Conservation (phyloP, 2,113 vertebrate species). For the Aphyosemion australe region DNA sequence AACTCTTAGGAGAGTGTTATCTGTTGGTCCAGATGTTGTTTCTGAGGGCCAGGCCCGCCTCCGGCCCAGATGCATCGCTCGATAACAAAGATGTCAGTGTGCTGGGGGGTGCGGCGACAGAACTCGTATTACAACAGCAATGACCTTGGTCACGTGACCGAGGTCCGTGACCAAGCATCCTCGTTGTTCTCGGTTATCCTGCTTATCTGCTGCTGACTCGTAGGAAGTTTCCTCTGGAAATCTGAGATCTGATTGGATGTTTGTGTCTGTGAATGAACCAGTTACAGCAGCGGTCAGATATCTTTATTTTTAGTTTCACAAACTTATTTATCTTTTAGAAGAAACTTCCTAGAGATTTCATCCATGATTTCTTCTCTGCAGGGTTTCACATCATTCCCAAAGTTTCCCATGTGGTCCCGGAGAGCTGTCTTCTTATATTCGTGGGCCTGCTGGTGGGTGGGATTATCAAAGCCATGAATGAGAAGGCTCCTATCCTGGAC, state of each 20-base stretch:
- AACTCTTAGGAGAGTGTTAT: too few species aligned
- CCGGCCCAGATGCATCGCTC: conserved; percentile 45
- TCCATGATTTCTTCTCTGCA: conserved; percentile 42
- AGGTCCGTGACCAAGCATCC: not conserved
- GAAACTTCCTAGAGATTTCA: too few species aligned
- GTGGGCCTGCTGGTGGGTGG: conserved; percentile 93
- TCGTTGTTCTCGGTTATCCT: too few species aligned
- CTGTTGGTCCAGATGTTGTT: conserved; percentile 50
- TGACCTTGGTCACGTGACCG: conserved; percentile 23
- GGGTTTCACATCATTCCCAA: conserved; percentile 93
- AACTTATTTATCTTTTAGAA: too few species aligned
- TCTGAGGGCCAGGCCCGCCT: conserved; percentile 43
- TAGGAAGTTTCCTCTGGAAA: too few species aligned
- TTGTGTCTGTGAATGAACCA: too few species aligned
- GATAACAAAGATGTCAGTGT: conserved; percentile 69
- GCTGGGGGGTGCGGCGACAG: not conserved
- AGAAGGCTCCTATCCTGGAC: conserved; percentile 84
- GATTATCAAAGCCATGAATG: conserved; percentile 86
- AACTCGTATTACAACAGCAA: not conserved
- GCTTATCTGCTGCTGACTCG: too few species aligned
- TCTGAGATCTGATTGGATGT: too few species aligned
- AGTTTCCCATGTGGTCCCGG: conserved; percentile 87
- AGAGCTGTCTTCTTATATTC: conserved; percentile 95
- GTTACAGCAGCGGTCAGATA: too few species aligned
- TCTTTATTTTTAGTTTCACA: too few species aligned